Conservation (phyloP, 2,888 invertebrate species). For the Heliconius hortense region DNA sequence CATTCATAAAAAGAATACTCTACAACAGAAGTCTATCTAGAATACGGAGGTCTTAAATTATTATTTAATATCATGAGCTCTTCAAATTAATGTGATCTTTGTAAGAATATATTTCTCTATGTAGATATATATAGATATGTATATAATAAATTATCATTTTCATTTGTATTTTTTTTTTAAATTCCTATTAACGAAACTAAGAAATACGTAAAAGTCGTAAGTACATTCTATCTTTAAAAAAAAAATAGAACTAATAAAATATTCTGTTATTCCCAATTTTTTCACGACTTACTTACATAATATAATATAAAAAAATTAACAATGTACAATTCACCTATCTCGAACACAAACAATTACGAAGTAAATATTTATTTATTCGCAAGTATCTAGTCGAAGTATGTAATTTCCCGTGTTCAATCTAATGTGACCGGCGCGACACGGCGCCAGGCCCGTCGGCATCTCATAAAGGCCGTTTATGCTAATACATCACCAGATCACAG, state of each 20-base stretch:
- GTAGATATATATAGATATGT: no score
- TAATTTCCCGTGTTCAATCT: slow-evolving; percentile 74
- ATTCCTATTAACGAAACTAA: background rate
- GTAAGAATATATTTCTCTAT: background rate
- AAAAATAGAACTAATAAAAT: background rate
- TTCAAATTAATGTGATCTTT: background rate
- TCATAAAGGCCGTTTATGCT: slow-evolving; percentile 72
- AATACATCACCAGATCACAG: slow-evolving; percentile 64
- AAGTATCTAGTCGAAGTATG: slow-evolving; percentile 68
- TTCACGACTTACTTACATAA: background rate
- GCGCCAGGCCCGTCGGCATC: slow-evolving; percentile 73
- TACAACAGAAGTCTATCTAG: background rate
- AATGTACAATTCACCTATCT: slow-evolving; percentile 36
- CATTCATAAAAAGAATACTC: background rate
- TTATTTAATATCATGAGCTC: background rate
- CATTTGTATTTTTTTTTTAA: background rate
- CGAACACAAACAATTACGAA: slow-evolving; percentile 64
- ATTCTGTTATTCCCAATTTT: no score
- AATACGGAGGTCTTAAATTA: background rate
- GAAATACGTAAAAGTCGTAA: background rate
- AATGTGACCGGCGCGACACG: slow-evolving; percentile 71
- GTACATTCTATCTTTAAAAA: background rate
- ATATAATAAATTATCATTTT: background rate
- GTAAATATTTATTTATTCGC: slow-evolving; percentile 69
- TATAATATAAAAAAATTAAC: slow-evolving; percentile 19